Conservation (phyloP, 2,113 vertebrate genomes). For the Cavia aperea region DNA sequence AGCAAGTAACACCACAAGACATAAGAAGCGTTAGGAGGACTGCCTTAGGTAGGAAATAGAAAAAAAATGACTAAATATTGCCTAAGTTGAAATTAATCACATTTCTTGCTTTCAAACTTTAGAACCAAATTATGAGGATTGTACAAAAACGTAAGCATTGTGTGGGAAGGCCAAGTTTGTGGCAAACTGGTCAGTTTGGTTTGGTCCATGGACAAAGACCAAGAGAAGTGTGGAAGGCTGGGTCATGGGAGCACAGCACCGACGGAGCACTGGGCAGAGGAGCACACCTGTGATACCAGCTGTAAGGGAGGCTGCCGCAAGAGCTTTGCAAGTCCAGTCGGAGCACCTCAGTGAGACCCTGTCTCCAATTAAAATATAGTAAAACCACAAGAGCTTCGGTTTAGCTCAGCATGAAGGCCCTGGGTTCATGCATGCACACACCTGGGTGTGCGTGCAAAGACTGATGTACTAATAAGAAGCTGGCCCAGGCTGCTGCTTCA, state of each 20-base stretch:
- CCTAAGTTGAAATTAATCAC: not conserved
- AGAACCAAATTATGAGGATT: not conserved
- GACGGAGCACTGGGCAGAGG: not conserved
- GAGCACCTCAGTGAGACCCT: no score
- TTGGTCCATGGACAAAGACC: not conserved
- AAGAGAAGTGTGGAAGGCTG: not conserved
- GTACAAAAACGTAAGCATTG: not conserved
- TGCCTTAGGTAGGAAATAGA: not conserved
- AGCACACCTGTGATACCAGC: not conserved
- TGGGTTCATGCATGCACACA: not conserved
- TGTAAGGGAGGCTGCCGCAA: not conserved
- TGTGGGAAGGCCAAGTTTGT: not conserved
- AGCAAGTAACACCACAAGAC: not conserved
- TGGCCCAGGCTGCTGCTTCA: not conserved
- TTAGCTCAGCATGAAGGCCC: not conserved
- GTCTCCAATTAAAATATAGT: not conserved
- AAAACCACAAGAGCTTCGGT: not conserved
- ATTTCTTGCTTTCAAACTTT: not conserved
- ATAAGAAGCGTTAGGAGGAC: not conserved
- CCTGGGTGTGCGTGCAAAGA: accelerated
- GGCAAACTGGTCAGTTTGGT: not conserved
- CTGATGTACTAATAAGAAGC: not conserved
- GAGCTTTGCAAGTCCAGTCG: not conserved
- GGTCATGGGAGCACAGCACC: not conserved
- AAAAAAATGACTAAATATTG: not conserved